Conservation (phyloP, 2,888 invertebrate species). For the Prosopocoilus inquinatus region DNA sequence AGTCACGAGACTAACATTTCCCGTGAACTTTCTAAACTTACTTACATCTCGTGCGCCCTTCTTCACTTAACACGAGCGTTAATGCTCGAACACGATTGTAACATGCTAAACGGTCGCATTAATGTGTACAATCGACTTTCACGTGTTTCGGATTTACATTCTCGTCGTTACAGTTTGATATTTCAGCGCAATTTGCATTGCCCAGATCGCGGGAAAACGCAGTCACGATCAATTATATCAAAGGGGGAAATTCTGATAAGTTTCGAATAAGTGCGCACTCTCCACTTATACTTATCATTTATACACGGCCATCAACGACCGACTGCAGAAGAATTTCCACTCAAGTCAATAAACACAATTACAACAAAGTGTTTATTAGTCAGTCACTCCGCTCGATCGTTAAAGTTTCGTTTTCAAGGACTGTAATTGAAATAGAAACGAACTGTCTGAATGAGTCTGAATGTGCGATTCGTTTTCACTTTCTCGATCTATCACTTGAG, state of each 20-base stretch:
- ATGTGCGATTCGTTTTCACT: too few species aligned
- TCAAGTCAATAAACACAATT: too few species aligned
- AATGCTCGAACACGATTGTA: slow-evolving; percentile 14
- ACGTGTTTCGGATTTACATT: slow-evolving; percentile 10
- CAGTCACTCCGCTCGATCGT: too few species aligned
- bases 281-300: too few species aligned
- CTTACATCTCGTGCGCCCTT: slow-evolving; percentile 4
- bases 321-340: too few species aligned
- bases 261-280: not conserved
- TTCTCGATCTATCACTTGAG: too few species aligned
- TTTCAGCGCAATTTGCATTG: slow-evolving; percentile 20
- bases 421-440: too few species aligned
- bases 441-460: too few species aligned
- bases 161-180: slow-evolving; percentile 4
- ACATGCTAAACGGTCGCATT: slow-evolving; percentile 9
- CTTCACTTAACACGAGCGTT: slow-evolving; percentile 10
- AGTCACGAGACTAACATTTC: slow-evolving; percentile 9
- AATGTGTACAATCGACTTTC: slow-evolving; percentile 13
- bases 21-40: slow-evolving; percentile 14
- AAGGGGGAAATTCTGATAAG: not conserved
- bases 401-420: too few species aligned
- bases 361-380: too few species aligned
- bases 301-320: not conserved
- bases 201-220: not conserved
- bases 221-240: not conserved